These are phyloP conservation scores for Apostichopus parvimensis DNA, from an alignment of 35 echinoderm and acorn worm genomes.

Conservation along the genomic window DNA sequence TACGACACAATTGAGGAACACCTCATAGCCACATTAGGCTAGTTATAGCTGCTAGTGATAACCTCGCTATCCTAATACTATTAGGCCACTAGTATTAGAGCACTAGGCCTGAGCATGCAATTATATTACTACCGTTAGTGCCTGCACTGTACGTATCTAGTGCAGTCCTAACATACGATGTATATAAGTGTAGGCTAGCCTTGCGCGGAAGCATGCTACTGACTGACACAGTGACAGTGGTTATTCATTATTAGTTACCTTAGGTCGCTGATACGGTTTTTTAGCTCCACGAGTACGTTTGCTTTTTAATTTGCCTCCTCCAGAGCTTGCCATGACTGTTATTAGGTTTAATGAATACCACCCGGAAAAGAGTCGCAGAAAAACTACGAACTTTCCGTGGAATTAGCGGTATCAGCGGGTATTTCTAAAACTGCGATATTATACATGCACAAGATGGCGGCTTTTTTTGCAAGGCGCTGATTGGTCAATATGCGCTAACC, in stretches of 20 bases:
- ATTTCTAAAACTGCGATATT: conserved; percentile 20
- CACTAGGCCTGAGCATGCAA: too few species aligned
- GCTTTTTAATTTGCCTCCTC: conserved; percentile 87
- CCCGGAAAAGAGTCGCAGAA: conserved; percentile 1
- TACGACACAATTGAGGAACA: too few species aligned
- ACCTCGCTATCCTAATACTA: too few species aligned
- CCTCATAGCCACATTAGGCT: too few species aligned
- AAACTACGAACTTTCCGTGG: conserved; percentile 36
- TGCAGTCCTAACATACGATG: too few species aligned
- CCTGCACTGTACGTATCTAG: too few species aligned
- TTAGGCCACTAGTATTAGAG: too few species aligned
- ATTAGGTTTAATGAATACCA: not conserved
- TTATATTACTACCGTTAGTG: too few species aligned
- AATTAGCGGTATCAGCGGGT: not conserved
- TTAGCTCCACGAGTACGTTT: conserved; percentile 70
- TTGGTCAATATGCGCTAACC: conserved; percentile 61
- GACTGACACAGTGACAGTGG: not conserved
- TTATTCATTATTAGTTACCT: conserved; percentile 51
- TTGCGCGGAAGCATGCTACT: not conserved
- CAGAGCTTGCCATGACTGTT: conserved; percentile 80
- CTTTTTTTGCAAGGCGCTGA: conserved; percentile 80
- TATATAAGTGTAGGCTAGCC: not conserved
- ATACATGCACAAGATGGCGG: conserved; percentile 86
- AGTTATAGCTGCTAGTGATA: too few species aligned
- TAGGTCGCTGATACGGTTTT: conserved; percentile 83